Evolutionary conservation across 2,113 vertebrate species (phyloP), one percentile per base, ranked within the genome.

Genomic region (Amphiprion percula): DNA sequence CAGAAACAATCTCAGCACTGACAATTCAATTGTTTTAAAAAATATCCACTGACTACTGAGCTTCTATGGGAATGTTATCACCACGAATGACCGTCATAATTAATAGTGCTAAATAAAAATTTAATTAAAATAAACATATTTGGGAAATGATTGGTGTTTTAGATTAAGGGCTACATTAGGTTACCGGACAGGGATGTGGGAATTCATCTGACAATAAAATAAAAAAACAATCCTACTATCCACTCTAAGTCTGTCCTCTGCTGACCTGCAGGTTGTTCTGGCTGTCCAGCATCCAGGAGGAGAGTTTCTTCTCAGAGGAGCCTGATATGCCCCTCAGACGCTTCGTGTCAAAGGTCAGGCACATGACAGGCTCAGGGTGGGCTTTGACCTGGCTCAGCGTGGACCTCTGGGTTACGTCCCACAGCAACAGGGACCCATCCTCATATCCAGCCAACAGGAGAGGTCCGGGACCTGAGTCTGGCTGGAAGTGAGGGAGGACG

Each of bases 201-300:
- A 16, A 2, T n/a, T 66, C 6, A 37, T 33, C 10, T 41, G 37
- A 61, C 17, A 30, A 28, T 53, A 5, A 65, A 21, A 0, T 4
- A 12, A n/a, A 30, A 1, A 12, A 15, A 37, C 16, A 64, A 17
- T 17, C 53, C 26, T 10, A 5, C 53, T 26, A 21, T 2, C 21
- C 70, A n/a, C 50, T 55, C 16, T 58, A 9, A 47, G 82, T 82
- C 83, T 87, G 89, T 74, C 1, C 64, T 81, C 39, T 88, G 85
- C 96, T 97, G 94, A 99, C 98, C 98, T 99, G 95, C 71, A 99
- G 93, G 89, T 93, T 94, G 91, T 94, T 96, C 90, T 96, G 97
- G 82, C 89, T 86, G 77, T 97, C 95, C 90, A 97, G 90, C 61
- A 71, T 95, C 98, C 98, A 99, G 93, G 96, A 93, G 68, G 91